Percentiles rank a stretch among this genome's conserved stretches.
These are phyloP conservation scores for Peromyscus attwateri DNA, from an alignment of 2,797 vertebrate species.

Conservation along the genomic window DNA sequence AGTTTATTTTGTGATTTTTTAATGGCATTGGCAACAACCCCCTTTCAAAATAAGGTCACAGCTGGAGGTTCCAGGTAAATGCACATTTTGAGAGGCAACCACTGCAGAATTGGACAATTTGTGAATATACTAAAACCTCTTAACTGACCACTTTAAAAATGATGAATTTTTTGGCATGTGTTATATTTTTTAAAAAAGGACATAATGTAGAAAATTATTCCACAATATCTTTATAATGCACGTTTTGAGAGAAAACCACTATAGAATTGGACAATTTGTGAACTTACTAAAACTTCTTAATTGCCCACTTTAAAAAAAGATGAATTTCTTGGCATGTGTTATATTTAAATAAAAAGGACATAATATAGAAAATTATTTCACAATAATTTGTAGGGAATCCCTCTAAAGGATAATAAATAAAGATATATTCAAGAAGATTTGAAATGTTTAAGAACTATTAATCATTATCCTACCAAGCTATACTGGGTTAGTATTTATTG, in stretches of 20 bases:
- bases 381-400: neutral
- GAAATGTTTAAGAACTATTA: conserved; percentile 24
- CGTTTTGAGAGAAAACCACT: neutral
- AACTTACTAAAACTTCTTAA: neutral
- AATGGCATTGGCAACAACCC: neutral
- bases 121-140: neutral
- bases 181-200: neutral
- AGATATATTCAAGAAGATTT: neutral
- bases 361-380: neutral
- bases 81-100: neutral
- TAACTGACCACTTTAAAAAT: neutral
- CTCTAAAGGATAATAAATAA: neutral
- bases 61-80: neutral
- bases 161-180: neutral
- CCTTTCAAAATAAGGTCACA: neutral
- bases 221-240: neutral
- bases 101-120: neutral
- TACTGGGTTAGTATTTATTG: neutral
- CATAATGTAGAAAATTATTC: neutral
- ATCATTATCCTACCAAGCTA: neutral
- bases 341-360: neutral
- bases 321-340: neutral
- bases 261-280: neutral
- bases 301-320: neutral
- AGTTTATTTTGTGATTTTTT: neutral